These are phyloP conservation scores for Meles meles DNA, from an alignment of 2,113 vertebrate species.

Conservation along the genomic window DNA sequence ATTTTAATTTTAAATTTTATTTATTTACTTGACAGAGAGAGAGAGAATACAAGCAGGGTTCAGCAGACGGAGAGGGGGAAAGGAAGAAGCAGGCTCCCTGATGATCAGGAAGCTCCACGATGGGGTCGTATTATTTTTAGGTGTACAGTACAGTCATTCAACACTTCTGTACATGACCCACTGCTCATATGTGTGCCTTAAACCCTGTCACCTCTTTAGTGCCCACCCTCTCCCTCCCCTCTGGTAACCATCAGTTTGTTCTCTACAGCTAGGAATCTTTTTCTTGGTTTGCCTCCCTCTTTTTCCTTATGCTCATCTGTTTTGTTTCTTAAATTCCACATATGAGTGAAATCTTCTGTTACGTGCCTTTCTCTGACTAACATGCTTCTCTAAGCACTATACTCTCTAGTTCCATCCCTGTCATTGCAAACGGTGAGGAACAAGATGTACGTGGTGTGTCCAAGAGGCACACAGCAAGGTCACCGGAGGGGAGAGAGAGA, in stretches of 20 bases:
- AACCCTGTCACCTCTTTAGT: background rate
- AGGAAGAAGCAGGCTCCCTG: background rate
- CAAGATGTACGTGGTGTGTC: background rate
- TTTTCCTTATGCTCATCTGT: background rate
- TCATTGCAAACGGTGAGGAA: background rate
- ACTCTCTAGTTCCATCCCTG: background rate
- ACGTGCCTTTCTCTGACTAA: background rate
- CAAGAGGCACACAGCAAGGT: background rate
- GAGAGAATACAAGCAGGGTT: too few relatives aligned
- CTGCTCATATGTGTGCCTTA: background rate
- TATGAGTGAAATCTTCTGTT: background rate
- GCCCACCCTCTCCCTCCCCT: background rate
- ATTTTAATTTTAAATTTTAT: background rate
- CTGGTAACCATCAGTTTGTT: background rate
- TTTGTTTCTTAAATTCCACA: background rate
- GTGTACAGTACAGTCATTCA: background rate
- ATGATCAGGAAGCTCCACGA: background rate
- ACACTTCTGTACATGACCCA: background rate
- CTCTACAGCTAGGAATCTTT: background rate
- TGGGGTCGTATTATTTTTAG: background rate
- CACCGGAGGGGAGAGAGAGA: background rate
- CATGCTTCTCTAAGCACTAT: background rate
- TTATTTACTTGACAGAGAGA: background rate
- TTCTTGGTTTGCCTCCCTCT: background rate
- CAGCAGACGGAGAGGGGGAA: background rate